Evolutionary conservation across 2,113 vertebrate genomes (phyloP), one percentile per base, ranked within the genome.

Genomic region (Tylochromis polylepis): DNA sequence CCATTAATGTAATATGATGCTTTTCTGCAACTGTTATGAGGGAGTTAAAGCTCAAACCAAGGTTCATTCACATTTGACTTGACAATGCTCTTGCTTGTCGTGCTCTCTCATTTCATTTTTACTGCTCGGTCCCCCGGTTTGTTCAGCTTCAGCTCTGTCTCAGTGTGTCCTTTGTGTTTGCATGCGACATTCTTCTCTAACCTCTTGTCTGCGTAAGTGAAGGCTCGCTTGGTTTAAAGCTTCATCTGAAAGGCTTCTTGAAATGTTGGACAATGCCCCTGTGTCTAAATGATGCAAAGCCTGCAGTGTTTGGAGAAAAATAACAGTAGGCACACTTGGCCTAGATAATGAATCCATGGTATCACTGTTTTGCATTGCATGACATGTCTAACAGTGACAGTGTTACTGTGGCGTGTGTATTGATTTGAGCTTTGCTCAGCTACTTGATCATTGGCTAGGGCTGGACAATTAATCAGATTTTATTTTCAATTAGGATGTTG

Each of bases 221-320:
- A 88, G 59, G 72, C 88, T 87, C 18, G 85, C 92, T 90, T 49
- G 84, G 82, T 91, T 91, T 86, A 91, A 91, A 88, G 80, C 89
- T 86, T 84, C 87, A 49, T 93, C 82, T 95, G 90, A 96, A 95
- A 92, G 93, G 87, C 83, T 84, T 88, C 86, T 95, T 95, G 78
- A 89, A 89, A 60, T 15, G 34, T 60, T 18, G 55, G 18, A 96
- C 96, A 96, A 96, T 93, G 92, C 65, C 65, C 78, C 86, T 94
- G 91, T 96, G 95, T 95, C 56, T 87, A 81, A 89, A 84, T 49
- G 83, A 90, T 80, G 91, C 82, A 90, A 91, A 90, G 89, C 79
- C 57, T 85, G 75, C 89, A 88, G 82, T 92, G 91, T 89, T 79
- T 20, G 31, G 75, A 78, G 84, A 80, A 88, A 84, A 85, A 87